Evolutionary conservation across 2,113 vertebrate species (phyloP), one percentile per base, ranked within the genome.

Genomic region (Kryptolebias marmoratus): DNA sequence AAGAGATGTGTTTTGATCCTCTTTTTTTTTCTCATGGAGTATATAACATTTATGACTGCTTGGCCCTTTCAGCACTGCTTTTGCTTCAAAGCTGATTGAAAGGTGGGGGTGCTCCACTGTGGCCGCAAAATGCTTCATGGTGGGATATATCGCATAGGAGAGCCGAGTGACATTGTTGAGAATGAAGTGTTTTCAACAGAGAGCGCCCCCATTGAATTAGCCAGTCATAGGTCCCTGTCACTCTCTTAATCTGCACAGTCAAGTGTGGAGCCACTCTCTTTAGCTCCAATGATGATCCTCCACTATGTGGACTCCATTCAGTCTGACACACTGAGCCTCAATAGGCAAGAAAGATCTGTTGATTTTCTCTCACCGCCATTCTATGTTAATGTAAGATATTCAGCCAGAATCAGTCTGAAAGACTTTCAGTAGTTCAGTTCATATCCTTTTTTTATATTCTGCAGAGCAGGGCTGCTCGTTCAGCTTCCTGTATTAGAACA

Each of bases 191-290:
- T 90, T 87, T 91, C 87, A 82, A 87, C 83, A 82, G 82, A 82
- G 82, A 82, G 71, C 80, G 87, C 86, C 81, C 73, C 80, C 80
- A 88, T 88, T 92, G 88, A 92, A 91, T 90, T 90, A 90, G 74
- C 67, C 80, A 87, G 89, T 88, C 89, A 88, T 77, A 91, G 92
- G 87, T 89, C 81, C 82, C 84, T 86, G 89, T 89, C 88, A 88
- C 80, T 87, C 81, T 90, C 81, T 84, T 90, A 89, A 91, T 92
- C 89, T 89, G 87, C 53, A 73, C 91, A 89, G 82, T 92, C 85
- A 75, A 91, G 88, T 89, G 86, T 83, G 80, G 81, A 89, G 82
- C 79, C 81, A 50, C 80, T 87, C 83, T 91, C 87, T 87, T 86
- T 83, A 92, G 88, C 75, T 73, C 70, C 87, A 79, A 82, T 87